phyloP scores from a whole-genome alignment of 2,113 vertebrate genomes.

The Podilymbus podiceps region DNA sequence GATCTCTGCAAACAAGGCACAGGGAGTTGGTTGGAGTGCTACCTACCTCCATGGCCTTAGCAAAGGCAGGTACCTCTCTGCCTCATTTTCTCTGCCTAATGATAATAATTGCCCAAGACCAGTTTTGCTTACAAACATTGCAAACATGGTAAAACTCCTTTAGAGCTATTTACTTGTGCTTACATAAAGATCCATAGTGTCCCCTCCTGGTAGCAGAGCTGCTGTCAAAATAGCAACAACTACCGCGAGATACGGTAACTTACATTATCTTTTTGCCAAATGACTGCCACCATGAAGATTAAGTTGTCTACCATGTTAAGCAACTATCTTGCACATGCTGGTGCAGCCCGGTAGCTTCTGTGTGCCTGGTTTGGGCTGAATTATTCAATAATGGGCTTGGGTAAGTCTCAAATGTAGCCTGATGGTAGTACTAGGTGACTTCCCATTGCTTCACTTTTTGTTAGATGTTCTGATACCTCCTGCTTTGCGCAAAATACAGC shows the following conservation, averaged over 20 bases:
- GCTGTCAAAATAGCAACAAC: background rate
- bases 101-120: background rate
- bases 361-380: background rate
- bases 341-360: background rate
- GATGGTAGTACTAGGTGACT: background rate
- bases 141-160: background rate
- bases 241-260: background rate
- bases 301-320: background rate
- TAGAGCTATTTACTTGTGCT: background rate
- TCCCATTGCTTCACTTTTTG: background rate
- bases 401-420: background rate
- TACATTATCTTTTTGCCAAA: background rate
- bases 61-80: background rate
- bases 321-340: background rate
- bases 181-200: rapidly evolving
- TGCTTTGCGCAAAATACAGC: background rate
- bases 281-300: background rate
- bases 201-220: background rate
- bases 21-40: background rate
- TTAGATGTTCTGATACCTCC: background rate
- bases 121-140: background rate
- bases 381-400: background rate
- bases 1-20: background rate
- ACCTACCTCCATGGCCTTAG: background rate
- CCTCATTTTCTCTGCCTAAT: background rate